Evolutionary conservation across 2,113 vertebrate genomes (phyloP).

Genomic region (Tetrao urogallus): DNA sequence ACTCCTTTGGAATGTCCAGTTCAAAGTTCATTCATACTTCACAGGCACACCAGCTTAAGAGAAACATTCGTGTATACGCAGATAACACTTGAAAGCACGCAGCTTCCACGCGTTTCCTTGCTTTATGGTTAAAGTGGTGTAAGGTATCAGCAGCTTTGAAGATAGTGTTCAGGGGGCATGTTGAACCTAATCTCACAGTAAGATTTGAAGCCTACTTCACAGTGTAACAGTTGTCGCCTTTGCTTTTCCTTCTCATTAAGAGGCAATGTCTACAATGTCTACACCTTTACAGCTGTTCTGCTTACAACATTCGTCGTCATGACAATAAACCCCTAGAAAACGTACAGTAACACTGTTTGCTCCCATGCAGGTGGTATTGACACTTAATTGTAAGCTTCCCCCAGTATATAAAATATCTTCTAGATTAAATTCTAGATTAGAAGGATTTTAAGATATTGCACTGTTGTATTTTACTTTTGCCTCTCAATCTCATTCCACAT

Average conservation of each 20-base stretch:
- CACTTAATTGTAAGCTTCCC: constrained; percentile 34
- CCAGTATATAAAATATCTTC: constrained; percentile 55
- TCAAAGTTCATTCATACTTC: neutral
- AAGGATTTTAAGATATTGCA: constrained; percentile 52
- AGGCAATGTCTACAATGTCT: neutral
- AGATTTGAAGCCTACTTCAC: constrained; percentile 50
- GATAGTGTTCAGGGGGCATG: constrained; percentile 9
- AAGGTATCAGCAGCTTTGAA: constrained; percentile 49
- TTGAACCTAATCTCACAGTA: neutral
- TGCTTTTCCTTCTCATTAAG: neutral
- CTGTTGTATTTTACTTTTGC: constrained; percentile 66
- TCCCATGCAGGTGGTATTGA: constrained; percentile 30
- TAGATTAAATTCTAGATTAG: constrained; percentile 48
- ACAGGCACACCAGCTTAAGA: constrained; percentile 9
- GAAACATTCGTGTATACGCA: neutral
- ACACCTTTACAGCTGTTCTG: neutral
- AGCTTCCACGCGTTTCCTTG: neutral
- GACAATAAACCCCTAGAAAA: neutral
- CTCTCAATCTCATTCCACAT: constrained; percentile 59
- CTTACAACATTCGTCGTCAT: constrained; percentile 25
- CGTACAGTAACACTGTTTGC: constrained; percentile 32
- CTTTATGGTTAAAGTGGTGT: constrained; percentile 5
- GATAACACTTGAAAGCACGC: neutral
- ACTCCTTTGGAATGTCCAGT: neutral
- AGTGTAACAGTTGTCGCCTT: constrained; percentile 37